Conservation (phyloP, 2,797 vertebrate species). For the Rhodeus uyekii region DNA sequence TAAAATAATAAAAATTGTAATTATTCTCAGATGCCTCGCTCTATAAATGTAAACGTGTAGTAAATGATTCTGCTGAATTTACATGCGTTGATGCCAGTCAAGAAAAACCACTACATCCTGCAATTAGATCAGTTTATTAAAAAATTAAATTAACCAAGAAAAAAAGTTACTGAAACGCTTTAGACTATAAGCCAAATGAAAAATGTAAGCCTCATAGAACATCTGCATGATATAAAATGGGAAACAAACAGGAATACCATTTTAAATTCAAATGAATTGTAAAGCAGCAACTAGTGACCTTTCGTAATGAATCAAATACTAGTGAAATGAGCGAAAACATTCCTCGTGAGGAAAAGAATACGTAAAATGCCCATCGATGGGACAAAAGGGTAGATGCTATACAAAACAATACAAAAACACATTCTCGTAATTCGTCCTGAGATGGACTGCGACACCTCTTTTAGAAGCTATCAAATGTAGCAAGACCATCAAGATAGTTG, state of each 20-base stretch:
- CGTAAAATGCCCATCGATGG: neutral
- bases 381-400: conserved; percentile 23
- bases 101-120: conserved; percentile 9
- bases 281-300: conserved; percentile 59
- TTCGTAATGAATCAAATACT: conserved; percentile 44
- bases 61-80: too few species aligned
- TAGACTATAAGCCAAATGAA: conserved; percentile 57
- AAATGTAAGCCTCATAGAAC: conserved; percentile 56
- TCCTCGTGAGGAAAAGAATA: conserved; percentile 26
- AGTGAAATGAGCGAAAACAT: conserved; percentile 22
- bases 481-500: conserved; percentile 44
- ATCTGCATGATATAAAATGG: conserved; percentile 61
- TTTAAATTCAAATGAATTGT: conserved; percentile 50
- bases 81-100: neutral
- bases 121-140: conserved; percentile 61
- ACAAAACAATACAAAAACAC: conserved; percentile 31
- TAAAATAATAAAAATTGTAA: conserved; percentile 9
- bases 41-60: neutral
- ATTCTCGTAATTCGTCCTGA: conserved; percentile 32
- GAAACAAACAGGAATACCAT: conserved; percentile 52
- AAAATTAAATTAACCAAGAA: conserved; percentile 68
- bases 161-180: conserved; percentile 55
- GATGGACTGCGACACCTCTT: conserved; percentile 39
- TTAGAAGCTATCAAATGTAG: conserved; percentile 33
- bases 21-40: neutral